Percentiles rank a stretch among this genome's conserved stretches.
phyloP scores from a whole-genome alignment of 2,113 vertebrate genomes.

The Percopsis transmontana region DNA sequence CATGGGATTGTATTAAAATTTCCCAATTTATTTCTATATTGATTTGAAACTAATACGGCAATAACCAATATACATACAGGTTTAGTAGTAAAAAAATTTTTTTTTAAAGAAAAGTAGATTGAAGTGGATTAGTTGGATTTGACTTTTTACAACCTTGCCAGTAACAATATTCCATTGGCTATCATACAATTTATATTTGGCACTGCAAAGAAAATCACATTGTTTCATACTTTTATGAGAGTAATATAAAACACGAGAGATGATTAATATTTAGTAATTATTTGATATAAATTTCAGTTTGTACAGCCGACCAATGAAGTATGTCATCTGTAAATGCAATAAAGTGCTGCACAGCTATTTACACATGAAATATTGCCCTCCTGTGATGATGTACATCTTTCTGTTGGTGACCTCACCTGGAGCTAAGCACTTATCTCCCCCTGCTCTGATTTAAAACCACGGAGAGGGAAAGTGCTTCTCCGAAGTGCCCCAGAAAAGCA shows the following conservation, averaged over 20 bases:
- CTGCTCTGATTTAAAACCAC: conserved; percentile 58
- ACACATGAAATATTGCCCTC: conserved; percentile 35
- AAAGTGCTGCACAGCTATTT: conserved; percentile 42
- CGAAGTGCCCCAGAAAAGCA: conserved; percentile 49
- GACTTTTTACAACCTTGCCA: too few relatives aligned
- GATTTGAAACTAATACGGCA: too few relatives aligned
- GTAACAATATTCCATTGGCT: too few relatives aligned
- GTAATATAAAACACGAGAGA: neutral
- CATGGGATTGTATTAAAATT: too few relatives aligned
- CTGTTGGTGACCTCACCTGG: conserved; percentile 61
- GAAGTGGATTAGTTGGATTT: neutral
- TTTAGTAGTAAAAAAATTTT: neutral
- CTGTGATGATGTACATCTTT: conserved; percentile 59
- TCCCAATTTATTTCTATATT: too few relatives aligned
- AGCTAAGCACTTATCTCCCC: conserved; percentile 57
- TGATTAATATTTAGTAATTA: neutral
- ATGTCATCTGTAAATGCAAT: conserved; percentile 29
- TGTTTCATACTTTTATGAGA: neutral
- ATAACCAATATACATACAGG: too few relatives aligned
- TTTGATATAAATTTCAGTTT: neutral
- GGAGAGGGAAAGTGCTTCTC: conserved; percentile 42
- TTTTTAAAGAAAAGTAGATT: conserved; percentile 4
- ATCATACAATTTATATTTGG: neutral
- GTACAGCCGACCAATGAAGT: neutral
- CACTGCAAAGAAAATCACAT: neutral